phyloP scores from a whole-genome alignment of 2,888 invertebrate species.

The Notodonta ziczac region DNA sequence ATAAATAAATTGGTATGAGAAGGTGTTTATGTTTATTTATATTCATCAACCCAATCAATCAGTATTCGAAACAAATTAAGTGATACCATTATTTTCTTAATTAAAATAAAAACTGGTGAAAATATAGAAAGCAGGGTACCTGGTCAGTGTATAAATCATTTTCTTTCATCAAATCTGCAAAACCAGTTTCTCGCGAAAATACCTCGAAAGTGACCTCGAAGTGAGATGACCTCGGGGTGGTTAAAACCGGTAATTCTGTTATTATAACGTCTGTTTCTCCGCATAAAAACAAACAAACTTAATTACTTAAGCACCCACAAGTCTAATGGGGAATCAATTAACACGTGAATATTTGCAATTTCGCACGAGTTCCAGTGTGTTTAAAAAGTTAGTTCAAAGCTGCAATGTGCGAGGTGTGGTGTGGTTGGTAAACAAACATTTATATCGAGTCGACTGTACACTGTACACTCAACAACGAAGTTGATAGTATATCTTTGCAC shows the following conservation, averaged over 20 bases:
- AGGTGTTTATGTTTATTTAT: too few relatives aligned
- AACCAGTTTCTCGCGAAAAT: constrained; percentile 28
- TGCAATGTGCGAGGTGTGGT: background rate
- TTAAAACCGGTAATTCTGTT: constrained; percentile 24
- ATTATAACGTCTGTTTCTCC: constrained; percentile 14
- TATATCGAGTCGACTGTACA: too few relatives aligned
- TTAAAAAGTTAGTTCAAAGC: background rate
- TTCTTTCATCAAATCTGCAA: constrained; percentile 20
- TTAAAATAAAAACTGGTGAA: constrained; percentile 16
- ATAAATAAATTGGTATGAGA: too few relatives aligned
- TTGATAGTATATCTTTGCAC: constrained; percentile 1
- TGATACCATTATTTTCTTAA: background rate
- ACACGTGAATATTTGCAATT: constrained; percentile 8
- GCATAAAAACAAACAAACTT: constrained; percentile 10
- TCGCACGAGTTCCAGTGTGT: constrained; percentile 1
- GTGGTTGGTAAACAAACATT: background rate
- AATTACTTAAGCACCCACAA: constrained; percentile 5
- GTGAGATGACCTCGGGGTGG: constrained; percentile 8
- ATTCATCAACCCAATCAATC: background rate
- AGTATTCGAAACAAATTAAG: background rate
- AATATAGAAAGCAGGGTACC: constrained; percentile 29
- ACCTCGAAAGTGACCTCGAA: too few relatives aligned
- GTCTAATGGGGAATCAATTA: constrained; percentile 9
- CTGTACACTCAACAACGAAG: background rate
- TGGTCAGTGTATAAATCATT: constrained; percentile 30